Evolutionary conservation across 2,888 invertebrate genomes (phyloP), one percentile per base, ranked within the genome.

Genomic region (Punctoribates punctum): DNA sequence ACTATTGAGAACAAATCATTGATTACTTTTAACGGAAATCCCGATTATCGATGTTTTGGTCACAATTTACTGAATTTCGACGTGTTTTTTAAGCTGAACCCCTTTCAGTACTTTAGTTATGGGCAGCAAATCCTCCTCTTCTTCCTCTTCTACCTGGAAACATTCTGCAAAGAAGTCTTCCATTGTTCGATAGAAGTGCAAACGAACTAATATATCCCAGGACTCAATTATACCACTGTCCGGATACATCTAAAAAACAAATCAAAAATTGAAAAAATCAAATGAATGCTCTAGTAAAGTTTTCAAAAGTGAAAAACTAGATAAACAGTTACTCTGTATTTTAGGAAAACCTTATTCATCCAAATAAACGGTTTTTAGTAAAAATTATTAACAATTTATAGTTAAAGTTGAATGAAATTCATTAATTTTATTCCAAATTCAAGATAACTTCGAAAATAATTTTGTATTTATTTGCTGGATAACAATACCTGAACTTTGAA

Each of bases 81-180:
- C n/a, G n/a, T n/a, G n/a, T n/a, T n/a, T n/a, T n/a, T n/a, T n/a
- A n/a, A n/a, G n/a, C n/a, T n/a, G n/a, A n/a, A 60, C 23, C n/a
- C 65, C 57, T 51, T 74, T 74, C 1, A 74, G 70, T 15, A 74
- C 74, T 67, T 34, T 74, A 3, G 74, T 74, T 1, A 74, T 70
- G 1, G 74, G 74, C 25, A 74, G 13, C 9, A 74, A 15, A 34
- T 74, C 74, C 25, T 75, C 75, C 27, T 48, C 72, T 15, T 75
- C 75, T 2, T 75, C 75, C 8, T 60, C 76, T 27, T 67, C 75
- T 2, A 74, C 29, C 60, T 78, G 78, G 85, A 92, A 92, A 88
- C 94, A 93, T 87, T 92, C 90, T 84, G 91, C 89, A 84, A 95
- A 90, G 86, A 90, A 95, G 86, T 93, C 91, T 86, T 94, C 94